phyloP scores from a whole-genome alignment of 2,888 invertebrate species.

The Conistra vaccinii region DNA sequence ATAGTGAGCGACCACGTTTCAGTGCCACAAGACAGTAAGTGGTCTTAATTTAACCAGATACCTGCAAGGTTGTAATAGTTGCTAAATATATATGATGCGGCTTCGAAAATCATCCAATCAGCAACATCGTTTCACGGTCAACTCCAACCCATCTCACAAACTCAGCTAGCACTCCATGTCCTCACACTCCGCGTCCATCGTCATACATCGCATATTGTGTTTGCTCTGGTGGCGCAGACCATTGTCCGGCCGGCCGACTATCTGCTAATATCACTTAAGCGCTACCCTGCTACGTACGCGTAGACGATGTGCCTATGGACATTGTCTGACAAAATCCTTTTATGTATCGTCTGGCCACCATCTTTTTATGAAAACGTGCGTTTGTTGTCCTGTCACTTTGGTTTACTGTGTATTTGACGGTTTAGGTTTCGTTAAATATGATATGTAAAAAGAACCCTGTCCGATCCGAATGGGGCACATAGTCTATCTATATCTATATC shows the following conservation, averaged over 20 bases:
- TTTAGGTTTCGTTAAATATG: too few species aligned
- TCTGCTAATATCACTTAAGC: slow-evolving; percentile 77
- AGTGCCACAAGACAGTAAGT: too few species aligned
- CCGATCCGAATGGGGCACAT: too few species aligned
- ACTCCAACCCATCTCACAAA: neutral
- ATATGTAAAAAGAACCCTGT: too few species aligned
- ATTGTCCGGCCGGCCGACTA: slow-evolving; percentile 72
- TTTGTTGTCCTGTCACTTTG: slow-evolving; percentile 3
- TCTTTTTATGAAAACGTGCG: slow-evolving; percentile 49
- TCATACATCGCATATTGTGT: slow-evolving; percentile 81
- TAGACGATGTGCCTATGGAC: slow-evolving; percentile 46
- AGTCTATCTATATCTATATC: too few species aligned
- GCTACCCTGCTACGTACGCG: slow-evolving; percentile 42
- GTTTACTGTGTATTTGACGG: too few species aligned
- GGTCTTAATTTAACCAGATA: too few species aligned
- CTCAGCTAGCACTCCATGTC: slow-evolving; percentile 22
- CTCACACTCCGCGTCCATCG: slow-evolving; percentile 54
- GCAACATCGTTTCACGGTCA: too few species aligned
- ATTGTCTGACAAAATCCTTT: slow-evolving; percentile 66
- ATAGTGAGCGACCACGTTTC: too few species aligned
- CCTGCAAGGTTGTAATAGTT: too few species aligned
- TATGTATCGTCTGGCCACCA: slow-evolving; percentile 54
- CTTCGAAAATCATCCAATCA: neutral
- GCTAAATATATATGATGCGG: neutral
- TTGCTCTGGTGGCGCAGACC: slow-evolving; percentile 72